Conservation (phyloP, 2,888 invertebrate species). For the Ommatoiulus sabulosus region DNA sequence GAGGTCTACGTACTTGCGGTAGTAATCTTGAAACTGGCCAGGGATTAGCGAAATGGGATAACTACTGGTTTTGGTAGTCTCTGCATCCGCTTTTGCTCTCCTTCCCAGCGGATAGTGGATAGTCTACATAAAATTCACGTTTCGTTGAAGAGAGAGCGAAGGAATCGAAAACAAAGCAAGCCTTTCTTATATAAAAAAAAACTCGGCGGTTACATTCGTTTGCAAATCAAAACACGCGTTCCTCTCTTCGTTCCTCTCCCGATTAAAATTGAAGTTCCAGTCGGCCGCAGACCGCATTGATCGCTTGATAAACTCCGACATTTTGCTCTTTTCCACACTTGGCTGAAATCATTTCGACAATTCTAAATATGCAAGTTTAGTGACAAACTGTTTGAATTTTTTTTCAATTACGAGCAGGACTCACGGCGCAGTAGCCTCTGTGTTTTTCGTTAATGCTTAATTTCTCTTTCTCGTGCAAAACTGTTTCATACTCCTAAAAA, state of each 20-base stretch:
- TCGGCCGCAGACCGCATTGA: slow-evolving; percentile 87
- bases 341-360: slow-evolving; percentile 52
- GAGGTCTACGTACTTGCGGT: slow-evolving; percentile 73
- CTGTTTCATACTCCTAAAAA: slow-evolving; percentile 66
- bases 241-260: slow-evolving; percentile 78
- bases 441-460: slow-evolving; percentile 67
- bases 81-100: slow-evolving; percentile 63
- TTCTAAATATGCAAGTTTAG: not conserved
- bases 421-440: slow-evolving; percentile 67
- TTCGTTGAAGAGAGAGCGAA: not conserved
- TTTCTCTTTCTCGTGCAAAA: slow-evolving; percentile 67
- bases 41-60: slow-evolving; percentile 96
- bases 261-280: slow-evolving; percentile 90
- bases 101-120: slow-evolving; percentile 78
- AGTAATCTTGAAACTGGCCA: slow-evolving; percentile 94
- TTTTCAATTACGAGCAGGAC: not conserved
- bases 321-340: slow-evolving; percentile 64
- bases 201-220: slow-evolving; percentile 74
- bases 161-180: not conserved
- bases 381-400: not conserved
- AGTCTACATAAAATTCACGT: slow-evolving; percentile 72
- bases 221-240: slow-evolving; percentile 92
- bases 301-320: slow-evolving; percentile 79
- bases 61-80: slow-evolving; percentile 70
- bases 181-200: slow-evolving; percentile 41